phyloP scores from a whole-genome alignment of 2,797 vertebrate species.

The Pangasius krempfi region DNA sequence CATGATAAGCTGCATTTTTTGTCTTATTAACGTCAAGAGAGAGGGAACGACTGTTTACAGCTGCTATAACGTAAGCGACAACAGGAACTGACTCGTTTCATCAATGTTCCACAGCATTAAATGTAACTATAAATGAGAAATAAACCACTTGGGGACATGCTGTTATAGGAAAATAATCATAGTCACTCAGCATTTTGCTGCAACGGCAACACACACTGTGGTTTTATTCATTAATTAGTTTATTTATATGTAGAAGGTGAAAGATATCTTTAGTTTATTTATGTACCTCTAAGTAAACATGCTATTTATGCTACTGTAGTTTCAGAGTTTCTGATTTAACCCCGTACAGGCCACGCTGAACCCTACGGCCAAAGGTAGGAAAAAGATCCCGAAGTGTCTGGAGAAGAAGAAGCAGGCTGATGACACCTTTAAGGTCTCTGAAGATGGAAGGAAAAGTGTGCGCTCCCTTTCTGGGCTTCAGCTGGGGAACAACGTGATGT shows the following conservation, averaged over 20 bases:
- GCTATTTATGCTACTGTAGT: background rate
- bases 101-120: no score
- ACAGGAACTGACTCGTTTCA: no score
- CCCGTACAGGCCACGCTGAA: constrained; percentile 83
- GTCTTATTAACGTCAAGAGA: no score
- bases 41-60: no score
- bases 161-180: no score
- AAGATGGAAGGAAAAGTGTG: constrained; percentile 89
- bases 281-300: background rate
- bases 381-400: constrained; percentile 89
- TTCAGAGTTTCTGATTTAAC: background rate
- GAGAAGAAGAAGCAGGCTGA: constrained; percentile 90
- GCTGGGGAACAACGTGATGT: constrained; percentile 89
- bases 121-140: no score
- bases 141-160: no score
- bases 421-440: constrained; percentile 88
- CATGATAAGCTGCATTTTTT: no score
- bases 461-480: constrained; percentile 89
- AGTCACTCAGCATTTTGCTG: no score
- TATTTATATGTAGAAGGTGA: background rate
- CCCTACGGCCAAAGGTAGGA: constrained; percentile 85
- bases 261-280: background rate
- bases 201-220: no score
- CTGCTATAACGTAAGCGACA: no score
- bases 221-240: no score